These are phyloP conservation scores for Capitella teleta DNA, from an alignment of 1,140 invertebrate species.

Conservation along the genomic window DNA sequence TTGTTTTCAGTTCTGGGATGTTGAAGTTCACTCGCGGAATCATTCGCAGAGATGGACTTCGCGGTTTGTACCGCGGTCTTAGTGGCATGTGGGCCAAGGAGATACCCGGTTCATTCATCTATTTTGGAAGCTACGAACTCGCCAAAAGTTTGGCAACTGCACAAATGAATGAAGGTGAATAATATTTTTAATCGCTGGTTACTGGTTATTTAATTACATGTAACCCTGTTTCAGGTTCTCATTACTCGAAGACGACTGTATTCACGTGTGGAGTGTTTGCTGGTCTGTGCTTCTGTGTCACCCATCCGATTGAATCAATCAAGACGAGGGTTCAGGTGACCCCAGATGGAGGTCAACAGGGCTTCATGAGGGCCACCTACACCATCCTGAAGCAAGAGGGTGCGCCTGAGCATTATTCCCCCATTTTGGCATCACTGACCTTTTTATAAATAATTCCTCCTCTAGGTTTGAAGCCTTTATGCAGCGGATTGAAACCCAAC, in stretches of 20 bases:
- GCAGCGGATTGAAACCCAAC: neutral
- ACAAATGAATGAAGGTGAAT: neutral
- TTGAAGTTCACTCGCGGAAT: too few relatives aligned
- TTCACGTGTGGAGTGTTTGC: slow-evolving; percentile 6
- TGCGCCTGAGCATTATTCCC: too few relatives aligned
- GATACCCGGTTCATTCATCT: slow-evolving; percentile 6
- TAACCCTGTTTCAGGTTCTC: neutral
- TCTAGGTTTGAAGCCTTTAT: neutral
- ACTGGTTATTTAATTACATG: neutral
- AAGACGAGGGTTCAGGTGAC: slow-evolving; percentile 8
- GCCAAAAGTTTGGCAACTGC: neutral
- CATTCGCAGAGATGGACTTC: neutral
- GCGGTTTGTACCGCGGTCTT: slow-evolving; percentile 4
- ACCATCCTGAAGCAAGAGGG: slow-evolving; percentile 3
- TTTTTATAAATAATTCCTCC: neutral
- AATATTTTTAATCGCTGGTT: neutral
- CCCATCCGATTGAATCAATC: slow-evolving; percentile 6
- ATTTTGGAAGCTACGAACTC: slow-evolving; percentile 6
- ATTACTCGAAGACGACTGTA: too few relatives aligned
- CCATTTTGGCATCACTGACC: neutral
- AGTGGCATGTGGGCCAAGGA: slow-evolving; percentile 7
- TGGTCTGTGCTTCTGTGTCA: slow-evolving; percentile 7
- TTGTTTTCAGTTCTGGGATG: too few relatives aligned
- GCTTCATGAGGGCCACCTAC: neutral
- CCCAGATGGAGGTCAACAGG: neutral